Evolutionary conservation across 2,113 vertebrate genomes (phyloP).

Genomic region (Rhinoderma darwinii): DNA sequence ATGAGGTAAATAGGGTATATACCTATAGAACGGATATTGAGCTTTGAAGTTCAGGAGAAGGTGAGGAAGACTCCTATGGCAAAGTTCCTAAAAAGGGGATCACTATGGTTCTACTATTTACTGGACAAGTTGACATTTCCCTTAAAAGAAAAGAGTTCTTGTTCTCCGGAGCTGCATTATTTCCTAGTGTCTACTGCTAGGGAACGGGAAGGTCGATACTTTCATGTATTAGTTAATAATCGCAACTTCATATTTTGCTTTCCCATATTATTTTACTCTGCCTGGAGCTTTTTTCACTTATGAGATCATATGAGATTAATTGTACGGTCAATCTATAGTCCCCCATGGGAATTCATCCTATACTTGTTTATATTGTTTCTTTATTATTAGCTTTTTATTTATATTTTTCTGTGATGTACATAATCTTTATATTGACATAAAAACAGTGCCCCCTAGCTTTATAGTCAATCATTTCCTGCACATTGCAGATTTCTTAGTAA

Average conservation of each 20-base stretch:
- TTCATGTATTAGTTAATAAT: slow-evolving; percentile 38
- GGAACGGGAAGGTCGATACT: background rate
- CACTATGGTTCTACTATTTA: background rate
- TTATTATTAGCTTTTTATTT: slow-evolving; percentile 50
- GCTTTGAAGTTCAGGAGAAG: background rate
- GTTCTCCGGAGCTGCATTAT: background rate
- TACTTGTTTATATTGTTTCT: background rate
- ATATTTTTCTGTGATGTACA: slow-evolving; percentile 10
- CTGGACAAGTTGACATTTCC: background rate
- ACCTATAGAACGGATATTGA: no score
- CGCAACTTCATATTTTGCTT: background rate
- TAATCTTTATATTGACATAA: slow-evolving; percentile 24
- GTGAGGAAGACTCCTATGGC: background rate
- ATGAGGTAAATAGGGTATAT: no score
- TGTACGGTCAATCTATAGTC: background rate
- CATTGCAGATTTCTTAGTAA: slow-evolving; percentile 7
- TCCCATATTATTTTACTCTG: slow-evolving; percentile 20
- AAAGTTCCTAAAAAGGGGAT: background rate
- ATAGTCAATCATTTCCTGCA: slow-evolving; percentile 1
- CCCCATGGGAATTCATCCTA: slow-evolving; percentile 5
- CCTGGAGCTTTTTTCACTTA: slow-evolving; percentile 35
- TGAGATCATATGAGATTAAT: slow-evolving; percentile 37
- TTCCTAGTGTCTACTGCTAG: background rate
- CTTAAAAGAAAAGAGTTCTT: background rate
- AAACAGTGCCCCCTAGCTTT: background rate